Evolutionary conservation across 2,113 vertebrate genomes (phyloP).

Genomic region (Manacus vitellinus): DNA sequence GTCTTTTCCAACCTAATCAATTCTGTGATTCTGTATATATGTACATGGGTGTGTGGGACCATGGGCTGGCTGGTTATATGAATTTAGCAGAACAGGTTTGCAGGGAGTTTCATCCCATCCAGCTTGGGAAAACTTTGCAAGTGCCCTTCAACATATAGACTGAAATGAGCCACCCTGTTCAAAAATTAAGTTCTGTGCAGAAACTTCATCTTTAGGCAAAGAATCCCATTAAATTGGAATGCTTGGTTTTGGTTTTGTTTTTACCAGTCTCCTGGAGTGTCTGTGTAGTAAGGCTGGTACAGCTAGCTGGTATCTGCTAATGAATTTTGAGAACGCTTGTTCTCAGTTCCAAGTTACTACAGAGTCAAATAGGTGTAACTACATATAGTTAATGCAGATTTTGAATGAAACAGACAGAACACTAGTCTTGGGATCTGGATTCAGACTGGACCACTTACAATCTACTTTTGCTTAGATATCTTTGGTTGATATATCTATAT

Average conservation of each 20-base stretch:
- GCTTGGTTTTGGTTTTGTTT: not conserved
- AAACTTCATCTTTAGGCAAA: not conserved
- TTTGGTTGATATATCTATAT: not conserved
- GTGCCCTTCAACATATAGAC: fast-evolving
- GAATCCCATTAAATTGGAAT: not conserved
- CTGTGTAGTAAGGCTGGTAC: not conserved
- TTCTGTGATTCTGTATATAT: not conserved
- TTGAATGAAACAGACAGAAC: not conserved
- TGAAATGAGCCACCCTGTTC: fast-evolving
- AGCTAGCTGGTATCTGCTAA: not conserved
- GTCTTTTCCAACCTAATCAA: not conserved
- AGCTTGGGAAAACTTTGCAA: not conserved
- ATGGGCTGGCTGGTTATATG: not conserved
- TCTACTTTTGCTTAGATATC: not conserved
- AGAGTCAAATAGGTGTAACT: not conserved
- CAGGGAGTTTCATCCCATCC: not conserved
- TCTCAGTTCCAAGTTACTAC: not conserved
- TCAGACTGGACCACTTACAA: not conserved
- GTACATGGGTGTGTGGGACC: not conserved
- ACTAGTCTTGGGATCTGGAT: not conserved
- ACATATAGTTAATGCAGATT: not conserved
- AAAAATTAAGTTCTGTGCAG: not conserved
- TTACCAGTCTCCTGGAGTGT: not conserved
- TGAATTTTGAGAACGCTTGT: not conserved
- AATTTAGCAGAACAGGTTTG: not conserved